Conservation (phyloP, 2,113 vertebrate species). For the Ptilorrhoa leucosticta region DNA sequence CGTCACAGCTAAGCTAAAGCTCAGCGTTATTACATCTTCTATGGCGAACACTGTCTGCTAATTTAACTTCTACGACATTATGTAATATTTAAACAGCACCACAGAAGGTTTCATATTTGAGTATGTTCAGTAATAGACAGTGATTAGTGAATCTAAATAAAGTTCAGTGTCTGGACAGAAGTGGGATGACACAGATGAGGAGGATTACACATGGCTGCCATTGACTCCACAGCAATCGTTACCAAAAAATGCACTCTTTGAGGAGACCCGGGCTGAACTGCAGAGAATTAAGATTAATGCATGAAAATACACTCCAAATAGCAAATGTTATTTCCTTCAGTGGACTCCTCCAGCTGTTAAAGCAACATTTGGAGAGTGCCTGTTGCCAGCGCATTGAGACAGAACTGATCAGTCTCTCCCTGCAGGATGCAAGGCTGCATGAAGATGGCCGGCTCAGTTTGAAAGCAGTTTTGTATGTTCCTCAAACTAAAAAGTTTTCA, state of each 20-base stretch:
- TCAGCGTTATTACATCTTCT: background rate
- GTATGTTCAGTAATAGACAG: background rate
- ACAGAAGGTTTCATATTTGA: background rate
- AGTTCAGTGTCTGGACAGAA: background rate
- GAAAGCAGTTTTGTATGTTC: background rate
- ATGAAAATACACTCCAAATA: background rate
- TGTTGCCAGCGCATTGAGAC: background rate
- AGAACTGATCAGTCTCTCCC: background rate
- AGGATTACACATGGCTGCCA: background rate
- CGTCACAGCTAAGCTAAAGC: background rate
- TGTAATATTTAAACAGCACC: background rate
- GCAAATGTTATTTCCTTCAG: background rate
- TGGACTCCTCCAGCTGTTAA: background rate
- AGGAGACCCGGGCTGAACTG: background rate
- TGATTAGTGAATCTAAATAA: background rate
- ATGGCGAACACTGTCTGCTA: background rate
- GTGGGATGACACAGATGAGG: fast-evolving
- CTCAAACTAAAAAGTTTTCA: background rate
- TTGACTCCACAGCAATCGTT: background rate
- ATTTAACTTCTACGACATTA: background rate
- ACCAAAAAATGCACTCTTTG: background rate
- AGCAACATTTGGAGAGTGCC: background rate
- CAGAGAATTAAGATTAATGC: background rate
- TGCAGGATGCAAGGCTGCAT: background rate
- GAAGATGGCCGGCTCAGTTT: background rate